Percentiles rank a stretch among this genome's conserved stretches.
Evolutionary conservation across 2,797 vertebrate species (phyloP).

Genomic region (Pipistrellus pipistrellus): DNA sequence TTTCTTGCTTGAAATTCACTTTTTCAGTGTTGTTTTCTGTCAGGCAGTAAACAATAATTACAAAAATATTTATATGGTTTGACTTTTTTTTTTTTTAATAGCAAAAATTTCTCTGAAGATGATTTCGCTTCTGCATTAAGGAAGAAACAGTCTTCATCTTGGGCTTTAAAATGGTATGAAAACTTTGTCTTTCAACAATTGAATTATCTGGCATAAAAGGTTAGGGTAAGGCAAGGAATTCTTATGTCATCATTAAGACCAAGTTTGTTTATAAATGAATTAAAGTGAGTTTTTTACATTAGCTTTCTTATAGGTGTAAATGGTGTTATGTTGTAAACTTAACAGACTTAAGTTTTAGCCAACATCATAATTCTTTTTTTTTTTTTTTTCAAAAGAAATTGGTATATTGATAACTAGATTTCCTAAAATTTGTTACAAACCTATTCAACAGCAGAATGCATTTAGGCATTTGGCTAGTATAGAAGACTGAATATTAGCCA

Average conservation of each 20-base stretch:
- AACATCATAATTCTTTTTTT: neutral
- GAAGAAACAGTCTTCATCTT: conserved; percentile 96
- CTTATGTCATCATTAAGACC: neutral
- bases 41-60: neutral
- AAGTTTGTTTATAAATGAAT: conserved; percentile 56
- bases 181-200: conserved; percentile 19
- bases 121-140: conserved; percentile 95
- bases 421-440: conserved; percentile 41
- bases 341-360: conserved; percentile 46
- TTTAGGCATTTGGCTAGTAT: conserved; percentile 1
- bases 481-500: conserved; percentile 47
- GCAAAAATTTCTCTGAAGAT: conserved; percentile 94
- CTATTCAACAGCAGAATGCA: neutral
- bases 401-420: neutral
- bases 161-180: conserved; percentile 97
- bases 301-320: neutral
- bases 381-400: conserved; percentile 48
- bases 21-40: neutral
- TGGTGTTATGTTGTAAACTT: neutral
- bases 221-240: neutral
- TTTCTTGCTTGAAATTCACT: conserved; percentile 48
- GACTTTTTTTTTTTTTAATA: conserved; percentile 83
- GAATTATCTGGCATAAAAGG: conserved; percentile 19
- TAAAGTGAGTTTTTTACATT: conserved; percentile 49
- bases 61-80: conserved; percentile 31